phyloP scores from a whole-genome alignment of 2,888 invertebrate genomes.

The Noctua comes region DNA sequence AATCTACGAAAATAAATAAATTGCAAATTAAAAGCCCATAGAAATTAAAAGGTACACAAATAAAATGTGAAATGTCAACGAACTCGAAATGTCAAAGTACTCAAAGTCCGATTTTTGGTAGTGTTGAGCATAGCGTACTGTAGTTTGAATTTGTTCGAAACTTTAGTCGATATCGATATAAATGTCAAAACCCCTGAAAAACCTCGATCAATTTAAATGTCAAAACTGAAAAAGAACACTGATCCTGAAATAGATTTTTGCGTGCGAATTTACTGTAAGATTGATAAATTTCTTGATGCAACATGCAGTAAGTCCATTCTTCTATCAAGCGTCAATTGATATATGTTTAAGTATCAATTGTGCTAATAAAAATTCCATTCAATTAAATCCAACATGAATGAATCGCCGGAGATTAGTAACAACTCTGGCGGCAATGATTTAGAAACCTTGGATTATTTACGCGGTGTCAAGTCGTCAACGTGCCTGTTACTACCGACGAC shows the following conservation, averaged over 20 bases:
- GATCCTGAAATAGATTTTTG: slow-evolving; percentile 45
- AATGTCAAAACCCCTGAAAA: slow-evolving; percentile 17
- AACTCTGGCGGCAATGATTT: slow-evolving; percentile 77
- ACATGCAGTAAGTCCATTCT: slow-evolving; percentile 30
- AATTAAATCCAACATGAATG: slow-evolving; percentile 76
- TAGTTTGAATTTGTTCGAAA: background rate
- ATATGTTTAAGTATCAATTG: slow-evolving; percentile 20
- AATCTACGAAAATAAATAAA: slow-evolving; percentile 35
- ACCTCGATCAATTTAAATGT: slow-evolving; percentile 12
- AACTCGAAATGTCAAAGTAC: slow-evolving; percentile 44
- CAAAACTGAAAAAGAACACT: slow-evolving; percentile 9
- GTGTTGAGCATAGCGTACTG: background rate
- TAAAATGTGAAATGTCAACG: slow-evolving; percentile 40
- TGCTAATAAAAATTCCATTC: slow-evolving; percentile 47
- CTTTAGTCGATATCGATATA: slow-evolving; percentile 43
- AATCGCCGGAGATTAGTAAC: slow-evolving; percentile 77
- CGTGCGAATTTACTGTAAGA: background rate
- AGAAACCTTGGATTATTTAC: slow-evolving; percentile 85
- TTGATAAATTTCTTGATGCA: slow-evolving; percentile 8
- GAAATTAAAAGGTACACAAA: background rate
- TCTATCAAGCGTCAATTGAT: slow-evolving; percentile 33
- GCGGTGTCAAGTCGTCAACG: slow-evolving; percentile 92
- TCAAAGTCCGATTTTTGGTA: slow-evolving; percentile 33
- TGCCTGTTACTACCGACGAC: slow-evolving; percentile 91
- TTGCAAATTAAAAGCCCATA: background rate